Conservation (phyloP, 2,113 vertebrate species). For the Phylloscopus whistleri region DNA sequence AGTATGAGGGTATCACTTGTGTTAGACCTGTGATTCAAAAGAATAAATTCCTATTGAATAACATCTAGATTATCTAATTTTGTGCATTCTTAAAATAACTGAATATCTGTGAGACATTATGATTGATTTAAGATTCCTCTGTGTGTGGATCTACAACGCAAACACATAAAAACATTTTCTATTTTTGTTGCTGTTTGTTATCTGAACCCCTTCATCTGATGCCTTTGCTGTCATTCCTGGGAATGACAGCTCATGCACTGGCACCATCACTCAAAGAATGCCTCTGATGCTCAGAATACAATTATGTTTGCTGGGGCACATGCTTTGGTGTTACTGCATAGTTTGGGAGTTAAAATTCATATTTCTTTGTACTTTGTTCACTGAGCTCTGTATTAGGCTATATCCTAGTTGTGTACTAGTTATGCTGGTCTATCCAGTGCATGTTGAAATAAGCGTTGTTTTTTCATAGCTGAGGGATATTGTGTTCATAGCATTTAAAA, state of each 20-base stretch:
- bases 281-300: neutral
- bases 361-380: neutral
- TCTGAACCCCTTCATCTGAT: neutral
- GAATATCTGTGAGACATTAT: neutral
- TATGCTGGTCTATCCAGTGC: neutral
- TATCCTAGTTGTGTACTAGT: neutral
- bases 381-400: neutral
- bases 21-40: neutral
- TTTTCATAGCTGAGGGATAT: neutral
- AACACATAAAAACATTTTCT: neutral
- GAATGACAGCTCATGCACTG: neutral
- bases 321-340: neutral
- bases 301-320: neutral
- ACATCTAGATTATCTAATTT: neutral
- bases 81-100: neutral
- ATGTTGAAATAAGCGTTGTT: neutral
- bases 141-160: neutral
- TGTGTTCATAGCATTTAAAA: neutral
- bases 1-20: neutral
- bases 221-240: neutral
- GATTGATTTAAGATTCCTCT: neutral
- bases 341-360: neutral
- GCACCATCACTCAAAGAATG: neutral
- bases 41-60: neutral
- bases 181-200: neutral